Base-by-base conservation (phyloP, 2,797 vertebrate genomes). In the Fistularia commersonii region DNA sequence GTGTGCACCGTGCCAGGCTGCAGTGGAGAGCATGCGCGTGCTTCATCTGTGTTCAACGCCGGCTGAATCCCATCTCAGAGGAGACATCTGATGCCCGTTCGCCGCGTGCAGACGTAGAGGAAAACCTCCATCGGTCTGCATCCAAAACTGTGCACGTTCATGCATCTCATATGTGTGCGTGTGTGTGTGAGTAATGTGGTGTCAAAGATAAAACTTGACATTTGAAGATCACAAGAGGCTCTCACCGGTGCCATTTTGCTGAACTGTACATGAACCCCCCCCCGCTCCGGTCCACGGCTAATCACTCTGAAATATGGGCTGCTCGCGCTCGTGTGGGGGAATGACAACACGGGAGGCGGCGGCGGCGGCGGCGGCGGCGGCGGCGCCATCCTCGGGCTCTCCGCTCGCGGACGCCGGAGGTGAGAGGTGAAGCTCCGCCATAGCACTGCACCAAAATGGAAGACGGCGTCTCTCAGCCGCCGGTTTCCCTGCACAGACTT, bases 391-490 rank as follows among this genome's bases (percentile, higher is more conserved):
- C 23, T 23, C 23, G 23, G 23, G 23, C 23, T 23, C 23, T 23
- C 2, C 23, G 23, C 23, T 23, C 23, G 23, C 23, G 23, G 23
- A 23, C 23, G 23, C 23, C 4, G 23, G 23, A 23, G 23, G 23
- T 54, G 51, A 54, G 72, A 76, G 75, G 72, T 61, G 51, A 74
- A 51, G 58, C 49, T 57, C 57, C 56, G 71, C 32, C 54, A 76
- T 63, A 65, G 51, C 69, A 77, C 77, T 86, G 85, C 86, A 86
- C 81, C 86, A 87, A 84, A 86, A 84, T 66, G 62, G 54, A 73
- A 66, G 72, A 67, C 48, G 53, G 57, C 51, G 47, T 74, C 73
- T 71, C 74, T 72, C 66, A 71, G 66, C 52, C 36, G 38, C 74
- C 55, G 64, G 68, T 82, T 84, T 86, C 61, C 59, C 77, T 79